Conservation (phyloP, 2,888 invertebrate genomes). For the Lysandra coridon region DNA sequence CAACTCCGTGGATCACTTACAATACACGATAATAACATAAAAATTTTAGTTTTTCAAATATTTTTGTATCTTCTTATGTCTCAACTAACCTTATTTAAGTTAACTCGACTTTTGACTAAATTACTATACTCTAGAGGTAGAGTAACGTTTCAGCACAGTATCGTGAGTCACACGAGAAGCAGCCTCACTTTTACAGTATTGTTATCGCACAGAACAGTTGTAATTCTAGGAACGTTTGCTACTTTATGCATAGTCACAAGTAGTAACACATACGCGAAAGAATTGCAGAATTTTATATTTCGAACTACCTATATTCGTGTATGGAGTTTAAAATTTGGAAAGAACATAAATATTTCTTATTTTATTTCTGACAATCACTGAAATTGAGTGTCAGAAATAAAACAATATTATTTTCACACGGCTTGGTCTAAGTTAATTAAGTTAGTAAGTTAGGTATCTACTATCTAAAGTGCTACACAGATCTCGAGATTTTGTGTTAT, state of each 20-base stretch:
- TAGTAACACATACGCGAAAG: background rate
- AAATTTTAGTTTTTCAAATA: background rate
- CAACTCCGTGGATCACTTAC: background rate
- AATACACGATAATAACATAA: background rate
- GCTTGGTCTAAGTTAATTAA: no score
- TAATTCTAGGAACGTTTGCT: background rate
- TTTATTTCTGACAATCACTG: no score
- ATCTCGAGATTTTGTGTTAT: background rate
- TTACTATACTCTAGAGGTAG: background rate
- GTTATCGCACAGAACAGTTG: background rate
- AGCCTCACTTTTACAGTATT: background rate
- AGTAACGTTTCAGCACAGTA: background rate
- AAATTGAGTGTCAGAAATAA: no score
- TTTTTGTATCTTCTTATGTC: no score
- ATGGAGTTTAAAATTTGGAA: background rate
- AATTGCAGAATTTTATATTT: background rate
- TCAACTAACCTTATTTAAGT: no score
- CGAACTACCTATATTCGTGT: background rate
- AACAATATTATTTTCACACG: no score
- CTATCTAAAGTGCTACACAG: background rate
- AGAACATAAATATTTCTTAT: background rate
- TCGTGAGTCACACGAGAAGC: background rate
- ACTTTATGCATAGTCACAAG: background rate
- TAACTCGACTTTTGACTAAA: no score
- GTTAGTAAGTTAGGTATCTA: background rate